Evolutionary conservation across 2,113 vertebrate species (phyloP), one percentile per base, ranked within the genome.

Genomic region (Ammodytes marinus): DNA sequence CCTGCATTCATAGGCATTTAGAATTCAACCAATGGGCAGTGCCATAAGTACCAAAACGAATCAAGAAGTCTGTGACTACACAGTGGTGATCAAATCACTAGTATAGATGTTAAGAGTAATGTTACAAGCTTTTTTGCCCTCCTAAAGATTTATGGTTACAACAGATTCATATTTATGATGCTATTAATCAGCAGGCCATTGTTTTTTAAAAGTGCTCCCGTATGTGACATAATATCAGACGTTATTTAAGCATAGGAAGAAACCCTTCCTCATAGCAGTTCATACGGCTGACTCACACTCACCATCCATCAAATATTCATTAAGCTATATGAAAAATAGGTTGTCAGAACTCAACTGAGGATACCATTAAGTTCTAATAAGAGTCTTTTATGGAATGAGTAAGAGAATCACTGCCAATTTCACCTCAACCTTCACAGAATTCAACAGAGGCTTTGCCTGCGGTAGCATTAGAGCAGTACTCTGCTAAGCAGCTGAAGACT

Each of bases 251-350:
- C 69, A 50, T 61, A 52, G 63, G 77, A 73, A 66, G 75, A 79
- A 85, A 72, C 79, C 59, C 73, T 67, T 71, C 64, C 70, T 74
- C 65, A 49, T 37, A 69, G 65, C 72, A 67, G 60, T 87, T 84
- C 71, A 83, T 77, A 67, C 57, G 77, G 74, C 70, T 85, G 74
- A 74, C 55, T 90, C 85, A 85, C 78, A 69, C 76, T 89, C 61
- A 37, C 57, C 69, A 83, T 79, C 67, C 85, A 92, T 91, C 79
- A 90, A 91, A 91, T 83, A 88, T 89, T 71, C 74, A 91, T 90
- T 84, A 88, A 68, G 69, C 46, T 82, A 69, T 88, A 86, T 90
- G 71, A 87, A 87, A 90, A 91, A 90, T 84, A 79, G 77, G 60
- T 79, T 87, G 78, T 83, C 82, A 82, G 73, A 83, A 75, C 70